Conservation (phyloP, 2,888 invertebrate genomes). For the Sphaerophoria rueppellii region DNA sequence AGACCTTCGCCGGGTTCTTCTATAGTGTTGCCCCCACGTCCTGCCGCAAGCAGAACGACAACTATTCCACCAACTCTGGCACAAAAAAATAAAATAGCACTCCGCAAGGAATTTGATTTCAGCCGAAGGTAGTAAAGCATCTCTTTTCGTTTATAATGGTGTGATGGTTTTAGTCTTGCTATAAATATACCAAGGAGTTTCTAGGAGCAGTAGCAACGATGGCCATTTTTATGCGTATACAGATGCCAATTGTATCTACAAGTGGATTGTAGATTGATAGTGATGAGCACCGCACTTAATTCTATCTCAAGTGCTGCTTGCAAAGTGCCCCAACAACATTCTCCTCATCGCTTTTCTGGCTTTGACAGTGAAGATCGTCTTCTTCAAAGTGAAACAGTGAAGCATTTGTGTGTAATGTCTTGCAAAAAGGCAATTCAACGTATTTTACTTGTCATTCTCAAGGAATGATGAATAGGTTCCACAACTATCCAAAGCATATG, state of each 20-base stretch:
- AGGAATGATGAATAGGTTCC: too few relatives aligned
- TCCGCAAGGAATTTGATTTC: slow-evolving; percentile 50
- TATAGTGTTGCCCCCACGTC: neutral
- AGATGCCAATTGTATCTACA: slow-evolving; percentile 73
- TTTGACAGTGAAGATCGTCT: neutral
- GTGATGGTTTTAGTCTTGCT: slow-evolving; percentile 17
- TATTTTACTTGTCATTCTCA: neutral
- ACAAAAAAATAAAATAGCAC: slow-evolving; percentile 42
- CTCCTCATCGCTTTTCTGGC: slow-evolving; percentile 16
- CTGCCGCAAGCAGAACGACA: neutral
- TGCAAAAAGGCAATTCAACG: neutral
- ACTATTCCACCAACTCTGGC: neutral
- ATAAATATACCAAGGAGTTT: neutral
- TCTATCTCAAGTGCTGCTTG: slow-evolving; percentile 63
- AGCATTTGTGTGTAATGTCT: neutral
- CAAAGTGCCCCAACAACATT: slow-evolving; percentile 71
- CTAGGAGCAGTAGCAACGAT: slow-evolving; percentile 23
- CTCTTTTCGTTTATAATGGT: slow-evolving; percentile 35
- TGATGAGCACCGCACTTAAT: slow-evolving; percentile 72
- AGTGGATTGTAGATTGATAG: slow-evolving; percentile 72
- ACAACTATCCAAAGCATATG: too few relatives aligned
- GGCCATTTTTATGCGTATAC: slow-evolving; percentile 69
- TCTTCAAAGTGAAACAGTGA: neutral
- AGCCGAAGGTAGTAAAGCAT: slow-evolving; percentile 27
- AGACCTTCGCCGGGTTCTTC: neutral